Percentiles rank a stretch among this genome's conserved stretches.
These are phyloP conservation scores for Dromas ardeola DNA, from an alignment of 2,113 vertebrate genomes.

Conservation along the genomic window DNA sequence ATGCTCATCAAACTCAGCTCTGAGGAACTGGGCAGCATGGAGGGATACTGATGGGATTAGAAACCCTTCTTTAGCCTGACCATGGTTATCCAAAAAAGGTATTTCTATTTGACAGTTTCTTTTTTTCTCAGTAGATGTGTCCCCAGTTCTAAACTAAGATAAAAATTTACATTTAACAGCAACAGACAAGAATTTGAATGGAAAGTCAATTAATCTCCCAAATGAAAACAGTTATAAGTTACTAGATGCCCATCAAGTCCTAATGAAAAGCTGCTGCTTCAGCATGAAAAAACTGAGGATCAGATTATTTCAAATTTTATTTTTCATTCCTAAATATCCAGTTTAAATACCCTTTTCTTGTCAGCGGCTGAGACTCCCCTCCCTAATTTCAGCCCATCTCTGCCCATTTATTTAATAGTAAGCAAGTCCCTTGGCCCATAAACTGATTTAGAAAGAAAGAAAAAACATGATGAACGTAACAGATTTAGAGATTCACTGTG, in stretches of 20 bases:
- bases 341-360: neutral
- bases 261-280: neutral
- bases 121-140: neutral
- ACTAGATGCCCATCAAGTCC: neutral
- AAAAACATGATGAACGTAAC: rapidly evolving
- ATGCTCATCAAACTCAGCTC: neutral
- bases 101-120: neutral
- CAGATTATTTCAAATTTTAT: neutral
- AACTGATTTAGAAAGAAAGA: neutral
- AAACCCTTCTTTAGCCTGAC: neutral
- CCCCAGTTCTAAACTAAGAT: neutral
- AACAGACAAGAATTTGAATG: neutral
- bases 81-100: neutral
- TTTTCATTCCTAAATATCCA: neutral
- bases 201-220: neutral
- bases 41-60: neutral
- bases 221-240: neutral
- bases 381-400: neutral
- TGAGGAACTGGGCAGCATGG: neutral
- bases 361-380: neutral
- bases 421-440: rapidly evolving
- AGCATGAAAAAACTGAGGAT: neutral
- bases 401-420: neutral
- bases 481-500: neutral
- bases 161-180: neutral